Conservation (phyloP, 1,140 invertebrate species). For the Ips nitidus region DNA sequence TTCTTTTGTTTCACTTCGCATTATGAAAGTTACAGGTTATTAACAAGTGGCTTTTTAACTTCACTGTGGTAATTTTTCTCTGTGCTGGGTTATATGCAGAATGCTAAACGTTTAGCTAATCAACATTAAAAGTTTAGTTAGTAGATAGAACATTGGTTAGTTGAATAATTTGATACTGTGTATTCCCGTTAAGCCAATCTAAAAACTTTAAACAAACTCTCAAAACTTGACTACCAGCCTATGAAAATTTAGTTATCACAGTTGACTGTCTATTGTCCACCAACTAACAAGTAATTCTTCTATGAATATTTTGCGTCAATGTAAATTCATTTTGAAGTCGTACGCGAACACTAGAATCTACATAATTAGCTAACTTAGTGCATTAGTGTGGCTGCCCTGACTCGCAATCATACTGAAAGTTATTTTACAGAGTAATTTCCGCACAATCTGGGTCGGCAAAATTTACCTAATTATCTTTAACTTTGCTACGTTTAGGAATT, state of each 20-base stretch:
- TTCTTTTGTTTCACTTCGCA: neutral
- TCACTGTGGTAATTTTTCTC: too few species aligned
- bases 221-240: neutral
- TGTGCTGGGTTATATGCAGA: too few species aligned
- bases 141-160: too few species aligned
- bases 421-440: slow-evolving; percentile 40
- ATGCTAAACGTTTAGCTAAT: too few species aligned
- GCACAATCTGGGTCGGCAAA: slow-evolving; percentile 35
- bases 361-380: slow-evolving; percentile 35
- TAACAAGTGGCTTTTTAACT: too few species aligned
- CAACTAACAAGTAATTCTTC: slow-evolving; percentile 16
- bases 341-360: slow-evolving; percentile 21
- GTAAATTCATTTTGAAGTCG: slow-evolving; percentile 31
- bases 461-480: slow-evolving; percentile 40
- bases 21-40: neutral
- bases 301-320: slow-evolving; percentile 25
- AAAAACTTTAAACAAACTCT: too few species aligned
- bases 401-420: slow-evolving; percentile 36
- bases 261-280: slow-evolving; percentile 27
- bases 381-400: slow-evolving; percentile 33
- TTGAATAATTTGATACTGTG: too few species aligned
- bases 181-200: too few species aligned
- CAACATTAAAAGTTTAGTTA: too few species aligned
- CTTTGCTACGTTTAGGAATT: slow-evolving; percentile 34
- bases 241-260: too few species aligned